These are phyloP conservation scores for Microplitis deprimator DNA, from an alignment of 2,888 invertebrate genomes.

Conservation along the genomic window DNA sequence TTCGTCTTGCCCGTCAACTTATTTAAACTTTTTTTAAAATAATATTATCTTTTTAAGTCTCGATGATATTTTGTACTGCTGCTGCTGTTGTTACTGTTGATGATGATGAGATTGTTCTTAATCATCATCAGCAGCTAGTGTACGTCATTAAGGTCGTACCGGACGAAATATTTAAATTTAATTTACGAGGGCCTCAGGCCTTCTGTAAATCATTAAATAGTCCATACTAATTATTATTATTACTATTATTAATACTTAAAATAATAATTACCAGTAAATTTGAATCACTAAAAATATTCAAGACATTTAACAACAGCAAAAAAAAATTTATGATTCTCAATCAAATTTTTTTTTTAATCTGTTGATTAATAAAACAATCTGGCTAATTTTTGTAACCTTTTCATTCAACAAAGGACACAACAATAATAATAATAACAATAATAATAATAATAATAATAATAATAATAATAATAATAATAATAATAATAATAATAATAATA, in stretches of 20 bases:
- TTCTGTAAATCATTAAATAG: not conserved
- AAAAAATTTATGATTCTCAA: not conserved
- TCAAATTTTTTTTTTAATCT: not conserved
- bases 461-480: too few relatives aligned
- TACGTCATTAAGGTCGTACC: constrained; percentile 67
- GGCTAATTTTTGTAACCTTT: not conserved
- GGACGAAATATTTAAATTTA: constrained; percentile 66
- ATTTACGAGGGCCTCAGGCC: constrained; percentile 65
- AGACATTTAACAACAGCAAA: not conserved
- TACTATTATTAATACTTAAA: constrained; percentile 35
- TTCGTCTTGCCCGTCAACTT: not conserved
- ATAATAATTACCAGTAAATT: constrained; percentile 4
- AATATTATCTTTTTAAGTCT: constrained; percentile 26
- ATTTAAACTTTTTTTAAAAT: not conserved
- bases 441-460: not conserved
- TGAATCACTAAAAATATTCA: not conserved
- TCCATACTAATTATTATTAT: not conserved
- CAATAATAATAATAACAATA: too few relatives aligned
- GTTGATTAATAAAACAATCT: not conserved
- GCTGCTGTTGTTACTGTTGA: not conserved
- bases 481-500: not conserved
- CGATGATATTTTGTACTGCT: not conserved
- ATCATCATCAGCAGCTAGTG: constrained; percentile 36
- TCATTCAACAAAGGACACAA: not conserved
- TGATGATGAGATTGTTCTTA: constrained; percentile 39